Conservation (phyloP, 2,797 vertebrate species). For the Galago senegalensis region DNA sequence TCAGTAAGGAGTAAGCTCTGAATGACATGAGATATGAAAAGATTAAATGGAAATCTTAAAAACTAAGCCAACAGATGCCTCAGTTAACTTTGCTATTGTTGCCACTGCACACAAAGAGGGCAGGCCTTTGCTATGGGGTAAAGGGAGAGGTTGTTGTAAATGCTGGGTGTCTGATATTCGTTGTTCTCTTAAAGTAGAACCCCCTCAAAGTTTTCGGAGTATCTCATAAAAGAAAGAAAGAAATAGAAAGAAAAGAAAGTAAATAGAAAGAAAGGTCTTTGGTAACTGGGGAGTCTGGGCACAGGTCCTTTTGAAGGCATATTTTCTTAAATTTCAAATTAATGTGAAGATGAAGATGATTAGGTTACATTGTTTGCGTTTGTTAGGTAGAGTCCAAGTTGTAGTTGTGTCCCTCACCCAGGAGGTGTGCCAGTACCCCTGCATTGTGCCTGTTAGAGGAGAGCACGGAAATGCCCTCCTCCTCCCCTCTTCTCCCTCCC, state of each 20-base stretch:
- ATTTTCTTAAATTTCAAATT: no score
- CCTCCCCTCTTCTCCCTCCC: no score
- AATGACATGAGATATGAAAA: background rate
- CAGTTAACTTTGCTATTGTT: background rate
- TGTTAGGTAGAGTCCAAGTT: no score
- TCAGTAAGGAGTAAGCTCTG: background rate
- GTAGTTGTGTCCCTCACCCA: no score
- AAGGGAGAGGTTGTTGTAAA: background rate
- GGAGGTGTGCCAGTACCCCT: no score
- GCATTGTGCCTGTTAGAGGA: no score
- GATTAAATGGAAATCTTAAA: background rate
- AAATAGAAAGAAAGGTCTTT: slow-evolving; percentile 1
- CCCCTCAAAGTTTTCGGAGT: background rate
- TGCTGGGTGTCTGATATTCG: background rate
- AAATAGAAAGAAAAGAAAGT: no score
- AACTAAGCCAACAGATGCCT: background rate
- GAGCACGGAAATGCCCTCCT: no score
- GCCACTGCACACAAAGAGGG: background rate
- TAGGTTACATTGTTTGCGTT: no score
- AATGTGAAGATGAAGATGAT: no score
- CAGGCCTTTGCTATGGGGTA: background rate
- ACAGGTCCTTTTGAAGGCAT: background rate
- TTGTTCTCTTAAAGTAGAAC: background rate
- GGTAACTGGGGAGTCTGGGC: background rate
- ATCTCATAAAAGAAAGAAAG: background rate